Evolutionary conservation across 2,797 vertebrate species (phyloP).

Genomic region (Urocyon cinereoargenteus): DNA sequence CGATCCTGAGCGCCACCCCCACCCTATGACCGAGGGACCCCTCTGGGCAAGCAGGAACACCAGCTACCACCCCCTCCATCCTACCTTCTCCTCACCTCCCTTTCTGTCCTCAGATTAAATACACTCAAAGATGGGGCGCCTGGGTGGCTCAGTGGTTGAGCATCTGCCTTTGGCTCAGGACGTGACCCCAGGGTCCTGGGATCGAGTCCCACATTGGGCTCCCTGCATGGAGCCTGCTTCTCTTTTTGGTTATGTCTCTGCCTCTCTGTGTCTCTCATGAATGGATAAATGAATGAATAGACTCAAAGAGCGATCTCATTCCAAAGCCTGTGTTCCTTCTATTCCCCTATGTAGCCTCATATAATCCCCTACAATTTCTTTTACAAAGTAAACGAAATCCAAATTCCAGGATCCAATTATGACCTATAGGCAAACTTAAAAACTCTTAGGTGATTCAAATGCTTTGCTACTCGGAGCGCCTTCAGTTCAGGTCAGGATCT

Average conservation of each 20-base stretch:
- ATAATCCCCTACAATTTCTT: neutral
- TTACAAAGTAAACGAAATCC: constrained; percentile 46
- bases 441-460: neutral
- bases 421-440: constrained; percentile 6
- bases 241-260: too few relatives aligned
- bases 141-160: too few relatives aligned
- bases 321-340: constrained; percentile 29
- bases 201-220: too few relatives aligned
- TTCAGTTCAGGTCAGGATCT: neutral
- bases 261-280: too few relatives aligned
- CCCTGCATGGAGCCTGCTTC: too few relatives aligned
- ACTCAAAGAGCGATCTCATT: neutral
- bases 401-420: constrained; percentile 62
- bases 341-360: neutral
- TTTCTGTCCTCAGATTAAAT: neutral
- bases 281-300: too few relatives aligned
- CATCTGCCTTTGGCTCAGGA: too few relatives aligned
- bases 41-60: neutral
- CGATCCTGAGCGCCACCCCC: neutral
- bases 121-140: neutral
- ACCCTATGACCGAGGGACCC: neutral
- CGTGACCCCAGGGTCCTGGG: too few relatives aligned
- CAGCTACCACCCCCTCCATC: neutral
- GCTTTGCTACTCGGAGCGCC: neutral
- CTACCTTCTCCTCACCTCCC: neutral